Conservation (phyloP, 2,888 invertebrate species). For the Caradrina clavipalpis region DNA sequence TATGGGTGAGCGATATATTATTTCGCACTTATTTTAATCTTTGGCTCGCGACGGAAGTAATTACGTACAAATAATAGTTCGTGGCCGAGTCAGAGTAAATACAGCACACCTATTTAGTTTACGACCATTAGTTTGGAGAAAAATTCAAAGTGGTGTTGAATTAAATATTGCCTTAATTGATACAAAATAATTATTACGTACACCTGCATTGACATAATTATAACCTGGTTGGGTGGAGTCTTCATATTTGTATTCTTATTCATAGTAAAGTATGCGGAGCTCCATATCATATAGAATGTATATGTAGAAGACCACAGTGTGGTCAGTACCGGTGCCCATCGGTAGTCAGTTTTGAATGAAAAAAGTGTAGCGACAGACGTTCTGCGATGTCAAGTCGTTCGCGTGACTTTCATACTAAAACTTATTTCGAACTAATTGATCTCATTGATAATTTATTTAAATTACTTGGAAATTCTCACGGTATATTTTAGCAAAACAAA, state of each 20-base stretch:
- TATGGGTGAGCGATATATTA: too few relatives aligned
- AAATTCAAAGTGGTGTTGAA: constrained; percentile 10
- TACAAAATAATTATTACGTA: not conserved
- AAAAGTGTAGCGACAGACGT: constrained; percentile 55
- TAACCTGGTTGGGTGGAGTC: not conserved
- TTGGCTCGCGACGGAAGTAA: not conserved
- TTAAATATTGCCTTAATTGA: not conserved
- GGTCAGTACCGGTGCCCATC: constrained; percentile 24
- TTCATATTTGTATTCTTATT: constrained; percentile 14
- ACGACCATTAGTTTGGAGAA: not conserved
- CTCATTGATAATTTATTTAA: not conserved
- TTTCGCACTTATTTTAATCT: not conserved
- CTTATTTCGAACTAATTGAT: constrained; percentile 11
- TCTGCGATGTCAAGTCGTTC: constrained; percentile 27
- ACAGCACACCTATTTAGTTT: not conserved
- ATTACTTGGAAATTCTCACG: not conserved
- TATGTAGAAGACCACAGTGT: constrained; percentile 8
- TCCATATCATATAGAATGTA: constrained; percentile 5
- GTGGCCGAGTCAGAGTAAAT: not conserved
- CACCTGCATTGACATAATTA: constrained; percentile 10
- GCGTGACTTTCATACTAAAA: constrained; percentile 32
- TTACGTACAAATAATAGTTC: not conserved
- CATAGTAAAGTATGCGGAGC: constrained; percentile 16
- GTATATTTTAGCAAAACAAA: not conserved
- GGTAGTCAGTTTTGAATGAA: constrained; percentile 51